Evolutionary conservation across 2,888 invertebrate genomes (phyloP).

Genomic region (Halictus ligatus): DNA sequence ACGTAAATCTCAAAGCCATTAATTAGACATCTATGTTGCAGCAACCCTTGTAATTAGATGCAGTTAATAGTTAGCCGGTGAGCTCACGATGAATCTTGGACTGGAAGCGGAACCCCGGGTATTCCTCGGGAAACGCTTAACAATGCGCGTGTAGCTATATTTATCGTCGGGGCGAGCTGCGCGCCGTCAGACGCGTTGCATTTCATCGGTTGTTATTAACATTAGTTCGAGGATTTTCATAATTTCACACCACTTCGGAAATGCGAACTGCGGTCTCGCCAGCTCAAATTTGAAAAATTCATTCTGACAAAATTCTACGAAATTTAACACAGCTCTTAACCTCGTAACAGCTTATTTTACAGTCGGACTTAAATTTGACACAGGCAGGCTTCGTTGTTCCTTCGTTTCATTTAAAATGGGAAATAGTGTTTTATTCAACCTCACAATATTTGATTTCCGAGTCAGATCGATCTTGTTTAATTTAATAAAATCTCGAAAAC

Average conservation of each 20-base stretch:
- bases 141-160: slow-evolving; percentile 58
- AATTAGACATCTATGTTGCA: slow-evolving; percentile 82
- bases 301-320: too few relatives aligned
- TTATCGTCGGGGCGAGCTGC: slow-evolving; percentile 44
- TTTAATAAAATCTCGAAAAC: too few relatives aligned
- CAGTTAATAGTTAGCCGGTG: slow-evolving; percentile 81
- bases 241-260: background rate
- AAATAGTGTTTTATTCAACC: too few relatives aligned
- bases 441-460: background rate
- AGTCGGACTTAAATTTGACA: background rate
- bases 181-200: background rate
- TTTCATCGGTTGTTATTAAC: slow-evolving; percentile 6
- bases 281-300: background rate
- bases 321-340: too few relatives aligned
- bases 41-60: slow-evolving; percentile 83
- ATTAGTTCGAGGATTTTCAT: background rate
- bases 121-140: slow-evolving; percentile 75
- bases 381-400: background rate
- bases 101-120: slow-evolving; percentile 77
- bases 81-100: slow-evolving; percentile 75
- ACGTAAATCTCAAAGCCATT: slow-evolving; percentile 82
- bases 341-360: too few relatives aligned
- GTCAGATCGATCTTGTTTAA: background rate
- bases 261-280: too few relatives aligned
- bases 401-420: background rate